These are phyloP conservation scores for Cyprinella venusta DNA, from an alignment of 2,797 vertebrate genomes.

Conservation along the genomic window DNA sequence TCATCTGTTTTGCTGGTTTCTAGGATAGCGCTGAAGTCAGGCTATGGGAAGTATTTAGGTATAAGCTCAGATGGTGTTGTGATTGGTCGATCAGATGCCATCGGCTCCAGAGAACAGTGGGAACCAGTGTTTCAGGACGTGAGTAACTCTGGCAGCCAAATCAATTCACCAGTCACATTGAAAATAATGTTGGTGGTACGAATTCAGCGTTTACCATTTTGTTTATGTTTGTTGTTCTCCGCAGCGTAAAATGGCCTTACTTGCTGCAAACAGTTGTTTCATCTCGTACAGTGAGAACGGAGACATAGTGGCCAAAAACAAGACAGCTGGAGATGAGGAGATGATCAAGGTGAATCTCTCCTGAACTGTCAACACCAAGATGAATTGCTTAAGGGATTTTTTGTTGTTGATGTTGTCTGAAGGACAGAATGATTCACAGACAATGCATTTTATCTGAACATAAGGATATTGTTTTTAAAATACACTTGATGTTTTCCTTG, in stretches of 20 bases:
- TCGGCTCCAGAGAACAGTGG: constrained; percentile 96
- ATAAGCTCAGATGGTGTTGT: constrained; percentile 95
- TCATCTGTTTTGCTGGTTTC: constrained; percentile 6
- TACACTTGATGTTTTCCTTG: not conserved
- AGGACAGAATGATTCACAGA: not conserved
- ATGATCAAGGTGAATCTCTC: constrained; percentile 90
- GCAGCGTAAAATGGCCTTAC: constrained; percentile 92
- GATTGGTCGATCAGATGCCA: constrained; percentile 94
- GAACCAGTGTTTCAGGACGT: constrained; percentile 95
- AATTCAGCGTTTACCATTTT: constrained; percentile 49
- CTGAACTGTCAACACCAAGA: not conserved
- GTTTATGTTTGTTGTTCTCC: constrained; percentile 49
- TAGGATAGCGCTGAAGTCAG: constrained; percentile 96
- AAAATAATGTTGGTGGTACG: not conserved
- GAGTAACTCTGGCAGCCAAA: constrained; percentile 66
- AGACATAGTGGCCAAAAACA: constrained; percentile 91
- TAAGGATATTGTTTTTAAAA: not conserved
- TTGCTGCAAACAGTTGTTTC: constrained; percentile 95
- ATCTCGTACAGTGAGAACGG: constrained; percentile 94
- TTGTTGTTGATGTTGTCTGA: not conserved
- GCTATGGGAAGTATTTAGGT: constrained; percentile 96
- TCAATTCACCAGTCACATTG: not conserved
- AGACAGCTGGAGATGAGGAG: constrained; percentile 89
- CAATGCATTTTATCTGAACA: not conserved
- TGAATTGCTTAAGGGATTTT: not conserved